Evolutionary conservation across 1,140 invertebrate species (phyloP).

Genomic region (Goniozus legneri): DNA sequence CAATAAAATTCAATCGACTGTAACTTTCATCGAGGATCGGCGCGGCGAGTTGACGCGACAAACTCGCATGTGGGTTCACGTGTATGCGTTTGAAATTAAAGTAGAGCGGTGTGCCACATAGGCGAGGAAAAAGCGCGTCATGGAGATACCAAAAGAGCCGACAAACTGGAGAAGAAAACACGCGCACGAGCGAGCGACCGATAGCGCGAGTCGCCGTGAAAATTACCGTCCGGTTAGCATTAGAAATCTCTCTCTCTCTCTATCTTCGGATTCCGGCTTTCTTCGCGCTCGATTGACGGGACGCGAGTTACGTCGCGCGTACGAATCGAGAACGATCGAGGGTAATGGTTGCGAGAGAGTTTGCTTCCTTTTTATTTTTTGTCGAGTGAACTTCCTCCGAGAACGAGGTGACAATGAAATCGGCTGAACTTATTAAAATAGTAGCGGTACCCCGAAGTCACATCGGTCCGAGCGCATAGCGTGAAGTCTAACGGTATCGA

Average conservation of each 20-base stretch:
- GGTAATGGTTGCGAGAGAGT: no score
- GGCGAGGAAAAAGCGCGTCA: slow-evolving; percentile 31
- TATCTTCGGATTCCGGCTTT: neutral
- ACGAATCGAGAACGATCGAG: no score
- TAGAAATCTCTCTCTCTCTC: slow-evolving; percentile 18
- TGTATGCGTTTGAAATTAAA: slow-evolving; percentile 17
- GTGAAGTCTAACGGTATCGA: no score
- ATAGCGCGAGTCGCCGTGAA: slow-evolving; percentile 4
- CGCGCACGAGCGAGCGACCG: neutral
- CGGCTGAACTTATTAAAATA: no score
- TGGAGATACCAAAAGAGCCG: slow-evolving; percentile 10
- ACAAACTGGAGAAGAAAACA: slow-evolving; percentile 16
- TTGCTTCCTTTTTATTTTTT: no score
- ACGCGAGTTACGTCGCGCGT: no score
- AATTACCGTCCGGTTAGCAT: slow-evolving; percentile 8
- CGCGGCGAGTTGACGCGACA: slow-evolving; percentile 1
- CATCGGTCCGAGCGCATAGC: no score
- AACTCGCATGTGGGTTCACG: neutral
- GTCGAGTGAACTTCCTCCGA: no score
- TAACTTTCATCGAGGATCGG: slow-evolving; percentile 10
- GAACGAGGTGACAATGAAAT: no score
- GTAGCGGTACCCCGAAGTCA: no score
- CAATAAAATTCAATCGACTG: no score
- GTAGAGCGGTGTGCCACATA: slow-evolving; percentile 44
- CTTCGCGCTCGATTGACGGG: neutral